phyloP scores from a whole-genome alignment of 1,140 invertebrate species.

The Harlomillsia oculata region DNA sequence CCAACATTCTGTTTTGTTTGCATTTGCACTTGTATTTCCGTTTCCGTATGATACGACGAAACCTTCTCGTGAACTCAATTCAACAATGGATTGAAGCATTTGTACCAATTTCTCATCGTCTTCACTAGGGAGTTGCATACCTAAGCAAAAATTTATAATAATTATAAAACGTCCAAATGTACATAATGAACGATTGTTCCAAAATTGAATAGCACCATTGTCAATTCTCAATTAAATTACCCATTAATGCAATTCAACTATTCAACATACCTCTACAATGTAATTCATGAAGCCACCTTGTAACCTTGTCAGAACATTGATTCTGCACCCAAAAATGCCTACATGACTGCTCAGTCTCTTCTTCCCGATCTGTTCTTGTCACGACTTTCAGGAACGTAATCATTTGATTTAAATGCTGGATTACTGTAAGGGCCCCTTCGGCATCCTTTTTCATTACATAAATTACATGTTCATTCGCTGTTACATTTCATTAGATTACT shows the following conservation, averaged over 20 bases:
- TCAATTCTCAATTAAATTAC: neutral
- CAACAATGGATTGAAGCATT: constrained; percentile 27
- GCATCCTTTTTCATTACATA: constrained; percentile 27
- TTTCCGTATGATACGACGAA: constrained; percentile 26
- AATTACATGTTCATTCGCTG: neutral
- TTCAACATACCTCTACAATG: no score
- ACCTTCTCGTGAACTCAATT: constrained; percentile 27
- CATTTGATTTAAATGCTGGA: constrained; percentile 32
- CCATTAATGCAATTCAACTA: no score
- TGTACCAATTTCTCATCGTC: constrained; percentile 30
- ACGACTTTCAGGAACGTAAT: constrained; percentile 27
- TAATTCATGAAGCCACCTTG: constrained; percentile 27
- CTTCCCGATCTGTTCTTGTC: constrained; percentile 14
- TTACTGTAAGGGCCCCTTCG: constrained; percentile 24
- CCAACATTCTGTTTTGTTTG: neutral
- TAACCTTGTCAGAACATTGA: constrained; percentile 26
- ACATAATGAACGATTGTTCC: constrained; percentile 20
- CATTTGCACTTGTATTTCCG: neutral
- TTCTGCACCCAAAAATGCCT: constrained; percentile 33
- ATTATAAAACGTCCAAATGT: constrained; percentile 5
- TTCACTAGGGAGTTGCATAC: constrained; percentile 20
- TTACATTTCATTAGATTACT: neutral
- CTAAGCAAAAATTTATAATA: constrained; percentile 7
- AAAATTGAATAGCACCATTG: no score
- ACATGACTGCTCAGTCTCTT: constrained; percentile 14